Evolutionary conservation across 1,140 invertebrate species (phyloP).

Genomic region (Helicoverpa zea): DNA sequence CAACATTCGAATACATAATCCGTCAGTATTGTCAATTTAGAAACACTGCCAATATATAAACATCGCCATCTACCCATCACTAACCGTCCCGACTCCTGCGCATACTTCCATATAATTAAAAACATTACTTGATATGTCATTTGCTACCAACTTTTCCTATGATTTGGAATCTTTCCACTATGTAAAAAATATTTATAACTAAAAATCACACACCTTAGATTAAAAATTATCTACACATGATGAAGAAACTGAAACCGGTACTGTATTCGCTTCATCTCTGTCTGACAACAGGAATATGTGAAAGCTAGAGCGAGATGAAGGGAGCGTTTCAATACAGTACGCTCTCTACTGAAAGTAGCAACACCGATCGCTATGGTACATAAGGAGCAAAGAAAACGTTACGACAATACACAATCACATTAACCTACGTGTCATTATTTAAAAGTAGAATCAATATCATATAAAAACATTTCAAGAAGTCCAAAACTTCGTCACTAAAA

Average conservation of each 20-base stretch:
- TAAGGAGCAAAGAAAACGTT: conserved; percentile 72
- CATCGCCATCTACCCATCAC: conserved; percentile 71
- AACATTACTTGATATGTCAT: conserved; percentile 86
- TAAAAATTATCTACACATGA: conserved; percentile 75
- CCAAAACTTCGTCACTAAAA: conserved; percentile 77
- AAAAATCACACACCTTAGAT: conserved; percentile 83
- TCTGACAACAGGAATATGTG: conserved; percentile 8
- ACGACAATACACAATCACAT: conserved; percentile 68
- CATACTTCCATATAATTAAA: conserved; percentile 74
- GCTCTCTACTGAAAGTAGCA: conserved; percentile 50
- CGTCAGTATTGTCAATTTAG: conserved; percentile 78
- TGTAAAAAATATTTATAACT: conserved; percentile 78
- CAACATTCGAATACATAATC: conserved; percentile 74
- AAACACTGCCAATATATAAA: conserved; percentile 54
- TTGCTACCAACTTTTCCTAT: conserved; percentile 74
- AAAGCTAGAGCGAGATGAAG: conserved; percentile 43
- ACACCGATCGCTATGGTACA: conserved; percentile 69
- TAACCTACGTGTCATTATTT: conserved; percentile 79
- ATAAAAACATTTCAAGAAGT: conserved; percentile 79
- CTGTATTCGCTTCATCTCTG: conserved; percentile 40
- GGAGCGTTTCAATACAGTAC: conserved; percentile 50
- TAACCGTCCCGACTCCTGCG: conserved; percentile 71
- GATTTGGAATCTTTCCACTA: conserved; percentile 85
- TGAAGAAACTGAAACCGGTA: conserved; percentile 59
- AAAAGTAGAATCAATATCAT: conserved; percentile 76